phyloP scores from a whole-genome alignment of 2,797 vertebrate genomes.

The Cossypha heuglini region DNA sequence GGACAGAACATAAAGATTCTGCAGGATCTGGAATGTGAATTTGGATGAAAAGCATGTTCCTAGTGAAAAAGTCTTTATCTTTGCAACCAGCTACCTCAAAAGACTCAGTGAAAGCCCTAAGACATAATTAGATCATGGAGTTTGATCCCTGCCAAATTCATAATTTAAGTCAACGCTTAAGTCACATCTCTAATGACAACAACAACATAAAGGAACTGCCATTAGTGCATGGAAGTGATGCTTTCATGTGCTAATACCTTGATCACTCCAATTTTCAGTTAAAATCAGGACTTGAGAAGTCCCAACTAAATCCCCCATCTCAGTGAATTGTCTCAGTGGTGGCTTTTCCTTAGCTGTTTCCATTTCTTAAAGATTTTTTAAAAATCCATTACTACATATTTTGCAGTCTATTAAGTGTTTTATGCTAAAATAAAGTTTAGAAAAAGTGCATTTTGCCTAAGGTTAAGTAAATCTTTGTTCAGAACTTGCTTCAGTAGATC shows the following conservation, averaged over 20 bases:
- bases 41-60: background rate
- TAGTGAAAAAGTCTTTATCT: background rate
- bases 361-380: background rate
- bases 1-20: background rate
- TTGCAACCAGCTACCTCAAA: slow-evolving; percentile 42
- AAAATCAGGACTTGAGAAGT: background rate
- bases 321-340: background rate
- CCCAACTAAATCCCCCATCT: background rate
- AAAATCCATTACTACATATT: background rate
- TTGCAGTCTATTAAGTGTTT: slow-evolving; percentile 33
- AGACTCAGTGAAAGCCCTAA: slow-evolving; percentile 32
- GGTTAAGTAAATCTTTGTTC: slow-evolving; percentile 56
- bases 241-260: slow-evolving; percentile 62
- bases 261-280: slow-evolving; percentile 34
- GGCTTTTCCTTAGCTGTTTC: background rate
- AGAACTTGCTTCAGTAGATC: slow-evolving; percentile 29
- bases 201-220: slow-evolving; percentile 57
- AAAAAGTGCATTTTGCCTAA: slow-evolving; percentile 58
- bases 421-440: slow-evolving; percentile 44
- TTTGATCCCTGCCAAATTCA: slow-evolving; percentile 66
- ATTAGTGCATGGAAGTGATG: slow-evolving; percentile 23
- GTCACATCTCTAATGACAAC: slow-evolving; percentile 54
- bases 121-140: slow-evolving; percentile 64
- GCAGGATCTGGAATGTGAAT: background rate
- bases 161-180: slow-evolving; percentile 64